Conservation (phyloP, 2,113 vertebrate genomes). For the Malaclemys terrapin region DNA sequence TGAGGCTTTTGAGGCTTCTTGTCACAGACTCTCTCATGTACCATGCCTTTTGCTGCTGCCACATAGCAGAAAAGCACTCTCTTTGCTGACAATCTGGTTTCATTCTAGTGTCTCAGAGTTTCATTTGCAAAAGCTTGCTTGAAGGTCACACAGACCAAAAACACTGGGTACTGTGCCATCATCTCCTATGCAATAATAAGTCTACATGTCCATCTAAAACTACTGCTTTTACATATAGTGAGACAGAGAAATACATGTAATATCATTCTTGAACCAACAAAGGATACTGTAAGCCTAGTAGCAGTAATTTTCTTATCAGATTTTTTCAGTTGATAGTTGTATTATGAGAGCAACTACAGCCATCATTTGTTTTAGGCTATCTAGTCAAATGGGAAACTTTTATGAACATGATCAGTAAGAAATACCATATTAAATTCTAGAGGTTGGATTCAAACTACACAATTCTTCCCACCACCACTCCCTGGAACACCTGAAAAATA, state of each 20-base stretch:
- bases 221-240: background rate
- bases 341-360: background rate
- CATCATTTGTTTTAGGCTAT: slow-evolving; percentile 15
- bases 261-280: background rate
- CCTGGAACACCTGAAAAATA: background rate
- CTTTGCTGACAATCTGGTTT: background rate
- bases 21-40: background rate
- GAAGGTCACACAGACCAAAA: slow-evolving; percentile 46
- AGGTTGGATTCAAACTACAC: background rate
- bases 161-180: slow-evolving; percentile 40
- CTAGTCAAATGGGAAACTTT: slow-evolving; percentile 19
- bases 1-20: background rate
- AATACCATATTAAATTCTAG: background rate
- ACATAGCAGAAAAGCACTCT: background rate
- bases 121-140: slow-evolving; percentile 22
- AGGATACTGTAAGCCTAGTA: slow-evolving; percentile 25
- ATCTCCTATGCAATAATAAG: background rate
- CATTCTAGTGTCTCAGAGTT: slow-evolving; percentile 20
- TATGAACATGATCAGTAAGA: background rate
- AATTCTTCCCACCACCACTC: background rate
- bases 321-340: slow-evolving; percentile 42
- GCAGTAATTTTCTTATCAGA: background rate
- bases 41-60: background rate
- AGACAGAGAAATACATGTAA: slow-evolving; percentile 42
- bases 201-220: slow-evolving; percentile 40